phyloP scores from a whole-genome alignment of 2,797 vertebrate species.

The Tenualosa thibaudeaui region DNA sequence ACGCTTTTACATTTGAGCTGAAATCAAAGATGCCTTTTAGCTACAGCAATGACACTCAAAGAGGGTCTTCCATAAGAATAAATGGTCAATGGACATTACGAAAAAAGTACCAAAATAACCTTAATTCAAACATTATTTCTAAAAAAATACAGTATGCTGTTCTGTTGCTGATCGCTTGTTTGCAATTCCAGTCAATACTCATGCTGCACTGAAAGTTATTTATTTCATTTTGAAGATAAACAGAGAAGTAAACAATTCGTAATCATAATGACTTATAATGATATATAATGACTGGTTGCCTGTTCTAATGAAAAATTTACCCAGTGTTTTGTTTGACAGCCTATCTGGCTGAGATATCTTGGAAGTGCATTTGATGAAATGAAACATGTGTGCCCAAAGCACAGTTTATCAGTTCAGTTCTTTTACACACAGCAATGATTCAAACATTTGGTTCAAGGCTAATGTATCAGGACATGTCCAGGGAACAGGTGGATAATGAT shows the following conservation, averaged over 20 bases:
- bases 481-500: not conserved
- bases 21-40: not conserved
- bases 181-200: too few species aligned
- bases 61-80: not conserved
- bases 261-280: not conserved
- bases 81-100: not conserved
- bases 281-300: not conserved
- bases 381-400: not conserved
- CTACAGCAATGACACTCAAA: not conserved
- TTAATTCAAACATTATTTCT: not conserved
- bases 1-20: not conserved
- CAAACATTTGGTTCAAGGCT: constrained; percentile 1
- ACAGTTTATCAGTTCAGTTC: constrained; percentile 8
- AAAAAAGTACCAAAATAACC: not conserved
- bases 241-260: not conserved
- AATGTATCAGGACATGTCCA: not conserved
- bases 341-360: not conserved
- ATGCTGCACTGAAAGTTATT: not conserved
- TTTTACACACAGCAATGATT: not conserved
- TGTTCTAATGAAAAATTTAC: not conserved
- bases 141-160: too few species aligned
- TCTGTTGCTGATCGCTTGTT: too few species aligned
- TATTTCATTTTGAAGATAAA: not conserved
- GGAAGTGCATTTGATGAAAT: not conserved
- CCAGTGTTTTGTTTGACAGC: not conserved